Evolutionary conservation across 2,797 vertebrate species (phyloP).

Genomic region (Streptopelia turtur): DNA sequence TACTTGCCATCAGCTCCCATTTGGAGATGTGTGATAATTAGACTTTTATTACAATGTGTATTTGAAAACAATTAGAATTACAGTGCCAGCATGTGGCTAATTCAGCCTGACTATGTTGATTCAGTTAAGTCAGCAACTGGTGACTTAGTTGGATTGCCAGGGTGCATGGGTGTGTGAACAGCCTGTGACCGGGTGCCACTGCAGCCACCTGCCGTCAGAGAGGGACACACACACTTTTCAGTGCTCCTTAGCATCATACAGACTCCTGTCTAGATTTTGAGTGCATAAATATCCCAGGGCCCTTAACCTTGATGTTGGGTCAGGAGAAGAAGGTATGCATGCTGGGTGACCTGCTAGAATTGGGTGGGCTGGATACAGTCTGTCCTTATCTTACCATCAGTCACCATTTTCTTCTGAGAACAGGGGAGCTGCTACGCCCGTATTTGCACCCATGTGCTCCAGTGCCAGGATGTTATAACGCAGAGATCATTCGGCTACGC

Average conservation of each 20-base stretch:
- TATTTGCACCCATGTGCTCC: neutral
- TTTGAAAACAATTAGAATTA: constrained; percentile 75
- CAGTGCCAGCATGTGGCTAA: constrained; percentile 65
- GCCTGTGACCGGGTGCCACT: neutral
- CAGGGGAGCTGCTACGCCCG: neutral
- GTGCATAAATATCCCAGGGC: no score
- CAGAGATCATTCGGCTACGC: neutral
- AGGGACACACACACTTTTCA: neutral
- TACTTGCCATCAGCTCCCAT: constrained; percentile 38
- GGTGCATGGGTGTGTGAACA: neutral
- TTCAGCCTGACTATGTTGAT: constrained; percentile 11
- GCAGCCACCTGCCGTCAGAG: neutral
- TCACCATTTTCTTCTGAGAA: neutral
- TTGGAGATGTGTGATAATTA: constrained; percentile 61
- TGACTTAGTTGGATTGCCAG: neutral
- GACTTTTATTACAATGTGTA: constrained; percentile 54
- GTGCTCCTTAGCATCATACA: neutral
- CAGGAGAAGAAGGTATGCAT: neutral
- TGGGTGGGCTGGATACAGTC: neutral
- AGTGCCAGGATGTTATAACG: neutral
- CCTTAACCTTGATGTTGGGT: neutral
- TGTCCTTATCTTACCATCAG: neutral
- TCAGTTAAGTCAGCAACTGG: neutral
- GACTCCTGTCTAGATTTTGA: neutral
- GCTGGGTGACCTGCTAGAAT: neutral